Conservation (phyloP, 2,797 vertebrate genomes). For the Syndactyla subalaris region DNA sequence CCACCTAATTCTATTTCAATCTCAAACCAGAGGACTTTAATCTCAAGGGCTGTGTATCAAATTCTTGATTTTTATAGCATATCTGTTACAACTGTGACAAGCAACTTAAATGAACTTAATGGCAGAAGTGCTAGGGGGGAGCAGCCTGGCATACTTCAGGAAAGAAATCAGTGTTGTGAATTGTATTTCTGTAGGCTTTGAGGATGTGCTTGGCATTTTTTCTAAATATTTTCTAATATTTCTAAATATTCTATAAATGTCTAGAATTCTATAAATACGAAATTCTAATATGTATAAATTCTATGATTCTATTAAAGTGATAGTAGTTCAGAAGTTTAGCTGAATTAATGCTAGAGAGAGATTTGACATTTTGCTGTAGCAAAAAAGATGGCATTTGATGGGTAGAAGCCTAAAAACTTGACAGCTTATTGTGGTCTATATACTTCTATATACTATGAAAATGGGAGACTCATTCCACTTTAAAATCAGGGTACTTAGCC, state of each 20-base stretch:
- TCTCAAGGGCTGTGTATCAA: not conserved
- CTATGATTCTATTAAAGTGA: not conserved
- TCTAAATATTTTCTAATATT: not conserved
- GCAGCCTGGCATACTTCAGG: not conserved
- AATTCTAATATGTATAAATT: not conserved
- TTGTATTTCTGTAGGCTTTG: not conserved
- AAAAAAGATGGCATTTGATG: not conserved
- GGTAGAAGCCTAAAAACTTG: not conserved
- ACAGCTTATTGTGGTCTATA: not conserved
- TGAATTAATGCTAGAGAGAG: not conserved
- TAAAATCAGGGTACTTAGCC: not conserved
- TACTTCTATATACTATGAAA: not conserved
- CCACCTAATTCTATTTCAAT: not conserved
- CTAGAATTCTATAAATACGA: not conserved
- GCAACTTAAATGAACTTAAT: not conserved
- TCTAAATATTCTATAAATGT: not conserved
- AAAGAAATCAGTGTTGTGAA: not conserved
- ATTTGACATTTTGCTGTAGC: not conserved
- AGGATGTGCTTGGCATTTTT: not conserved
- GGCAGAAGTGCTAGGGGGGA: not conserved
- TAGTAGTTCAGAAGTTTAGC: not conserved
- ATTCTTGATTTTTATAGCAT: not conserved
- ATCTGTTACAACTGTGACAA: not conserved
- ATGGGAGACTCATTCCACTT: not conserved
- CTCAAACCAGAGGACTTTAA: not conserved